phyloP scores from a whole-genome alignment of 2,888 invertebrate genomes.

The Drosophila atripex region DNA sequence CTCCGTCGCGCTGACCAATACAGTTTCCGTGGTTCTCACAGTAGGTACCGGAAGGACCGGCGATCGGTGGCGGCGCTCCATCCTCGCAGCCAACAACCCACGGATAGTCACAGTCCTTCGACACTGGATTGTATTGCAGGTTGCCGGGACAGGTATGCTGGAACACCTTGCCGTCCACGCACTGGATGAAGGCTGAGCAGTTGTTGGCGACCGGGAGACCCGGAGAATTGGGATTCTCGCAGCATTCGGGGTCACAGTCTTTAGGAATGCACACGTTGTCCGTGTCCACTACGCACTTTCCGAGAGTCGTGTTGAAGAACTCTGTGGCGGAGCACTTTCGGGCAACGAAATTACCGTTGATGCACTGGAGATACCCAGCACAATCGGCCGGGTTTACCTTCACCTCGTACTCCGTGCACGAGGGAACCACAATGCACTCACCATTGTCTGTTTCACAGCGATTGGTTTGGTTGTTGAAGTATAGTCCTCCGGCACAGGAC shows the following conservation, averaged over 20 bases:
- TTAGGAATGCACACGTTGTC: conserved; percentile 44
- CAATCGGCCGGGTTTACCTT: conserved; percentile 41
- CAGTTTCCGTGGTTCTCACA: conserved; percentile 66
- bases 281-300: conserved; percentile 36
- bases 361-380: conserved; percentile 54
- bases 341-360: conserved; percentile 27
- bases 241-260: conserved; percentile 57
- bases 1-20: conserved; percentile 59
- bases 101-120: conserved; percentile 68
- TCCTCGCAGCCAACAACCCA: conserved; percentile 63
- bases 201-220: conserved; percentile 46
- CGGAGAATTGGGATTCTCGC: conserved; percentile 40
- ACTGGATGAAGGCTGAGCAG: conserved; percentile 58
- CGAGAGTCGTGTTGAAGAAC: conserved; percentile 26
- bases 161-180: conserved; percentile 34
- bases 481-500: conserved; percentile 13
- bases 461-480: conserved; percentile 6
- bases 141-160: conserved; percentile 62
- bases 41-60: conserved; percentile 75
- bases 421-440: conserved; percentile 33
- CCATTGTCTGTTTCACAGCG: conserved; percentile 40
- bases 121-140: conserved; percentile 57
- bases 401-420: conserved; percentile 37
- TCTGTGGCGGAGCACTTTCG: conserved; percentile 26
- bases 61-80: conserved; percentile 61